These are phyloP conservation scores for Altica lythri DNA, from an alignment of 2,888 invertebrate species.

Conservation along the genomic window DNA sequence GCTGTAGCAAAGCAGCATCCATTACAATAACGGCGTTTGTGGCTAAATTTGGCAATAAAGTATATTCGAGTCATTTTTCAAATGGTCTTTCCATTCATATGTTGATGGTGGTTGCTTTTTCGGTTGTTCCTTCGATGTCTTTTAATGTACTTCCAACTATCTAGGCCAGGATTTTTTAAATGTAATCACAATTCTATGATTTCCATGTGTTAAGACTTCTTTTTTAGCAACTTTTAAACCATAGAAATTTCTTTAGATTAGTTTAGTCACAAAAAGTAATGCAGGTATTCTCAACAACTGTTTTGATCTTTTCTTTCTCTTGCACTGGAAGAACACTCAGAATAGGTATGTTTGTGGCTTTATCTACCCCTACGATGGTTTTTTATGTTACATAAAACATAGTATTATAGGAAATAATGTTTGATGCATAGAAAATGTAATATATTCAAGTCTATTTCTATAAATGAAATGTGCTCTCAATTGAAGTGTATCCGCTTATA, in stretches of 20 bases:
- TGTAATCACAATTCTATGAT: background rate
- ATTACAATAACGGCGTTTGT: constrained; percentile 25
- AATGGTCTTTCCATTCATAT: constrained; percentile 24
- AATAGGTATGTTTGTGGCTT: too few species aligned
- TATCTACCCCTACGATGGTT: too few species aligned
- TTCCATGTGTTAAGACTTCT: background rate
- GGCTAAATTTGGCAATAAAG: constrained; percentile 27
- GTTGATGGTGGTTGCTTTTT: constrained; percentile 9
- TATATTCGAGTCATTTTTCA: constrained; percentile 28
- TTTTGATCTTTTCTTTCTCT: too few species aligned
- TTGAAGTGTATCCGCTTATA: too few species aligned
- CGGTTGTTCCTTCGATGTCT: constrained; percentile 8
- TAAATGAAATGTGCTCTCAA: too few species aligned
- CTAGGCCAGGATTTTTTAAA: constrained; percentile 12
- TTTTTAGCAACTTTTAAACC: background rate
- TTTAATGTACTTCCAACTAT: constrained; percentile 7
- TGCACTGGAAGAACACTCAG: too few species aligned
- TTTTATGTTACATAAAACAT: too few species aligned
- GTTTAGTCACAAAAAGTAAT: too few species aligned
- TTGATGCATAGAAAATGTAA: too few species aligned
- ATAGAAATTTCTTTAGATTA: background rate
- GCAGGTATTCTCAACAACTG: too few species aligned
- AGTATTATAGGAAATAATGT: too few species aligned
- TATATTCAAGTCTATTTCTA: too few species aligned
- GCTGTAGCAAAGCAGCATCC: constrained; percentile 24